Percentiles rank a stretch among this genome's conserved stretches.
These are phyloP conservation scores for Callorhinus ursinus DNA, from an alignment of 2,113 vertebrate genomes.

Conservation along the genomic window DNA sequence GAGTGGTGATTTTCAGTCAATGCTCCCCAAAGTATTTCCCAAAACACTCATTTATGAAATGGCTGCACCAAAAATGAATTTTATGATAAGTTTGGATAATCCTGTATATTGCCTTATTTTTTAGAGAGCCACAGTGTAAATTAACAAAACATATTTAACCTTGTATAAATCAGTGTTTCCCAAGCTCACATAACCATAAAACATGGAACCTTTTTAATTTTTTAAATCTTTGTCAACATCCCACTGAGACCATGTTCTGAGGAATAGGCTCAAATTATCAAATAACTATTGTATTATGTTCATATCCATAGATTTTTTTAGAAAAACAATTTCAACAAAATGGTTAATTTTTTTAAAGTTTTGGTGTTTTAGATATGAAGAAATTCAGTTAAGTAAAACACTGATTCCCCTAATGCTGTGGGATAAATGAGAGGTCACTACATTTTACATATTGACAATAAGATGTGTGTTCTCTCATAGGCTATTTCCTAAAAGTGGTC, in stretches of 20 bases:
- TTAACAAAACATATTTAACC: background rate
- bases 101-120: background rate
- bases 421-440: background rate
- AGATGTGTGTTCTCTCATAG: background rate
- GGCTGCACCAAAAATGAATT: background rate
- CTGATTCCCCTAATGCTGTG: background rate
- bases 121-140: background rate
- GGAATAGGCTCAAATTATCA: background rate
- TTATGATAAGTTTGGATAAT: background rate
- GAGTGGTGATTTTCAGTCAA: background rate
- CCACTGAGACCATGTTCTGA: background rate
- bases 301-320: background rate
- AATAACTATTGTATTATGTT: background rate
- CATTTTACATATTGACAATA: background rate
- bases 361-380: background rate
- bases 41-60: background rate
- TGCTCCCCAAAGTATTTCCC: background rate
- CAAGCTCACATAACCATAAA: background rate
- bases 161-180: background rate
- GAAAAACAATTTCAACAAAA: conserved; percentile 10
- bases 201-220: background rate
- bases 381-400: background rate
- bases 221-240: background rate
- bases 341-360: background rate
- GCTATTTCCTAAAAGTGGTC: background rate